Evolutionary conservation across 2,888 invertebrate genomes (phyloP), one percentile per base, ranked within the genome.

Genomic region (Bembecia ichneumoniformis): DNA sequence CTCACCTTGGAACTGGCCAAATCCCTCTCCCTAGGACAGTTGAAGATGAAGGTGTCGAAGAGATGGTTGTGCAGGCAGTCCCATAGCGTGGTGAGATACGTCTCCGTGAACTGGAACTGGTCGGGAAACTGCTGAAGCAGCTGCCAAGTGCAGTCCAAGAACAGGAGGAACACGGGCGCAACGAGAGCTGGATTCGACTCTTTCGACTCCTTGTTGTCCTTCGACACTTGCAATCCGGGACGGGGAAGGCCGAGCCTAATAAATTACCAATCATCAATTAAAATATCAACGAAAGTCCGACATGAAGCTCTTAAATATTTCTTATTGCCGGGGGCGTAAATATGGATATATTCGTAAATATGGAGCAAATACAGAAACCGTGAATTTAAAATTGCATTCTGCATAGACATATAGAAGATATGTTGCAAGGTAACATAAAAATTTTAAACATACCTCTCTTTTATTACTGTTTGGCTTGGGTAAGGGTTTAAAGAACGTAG

Each of bases 81-180:
- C 96, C 97, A 97, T 20, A 98, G 74, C 0, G 96, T 93, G 0
- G 96, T 96, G 58, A 99, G 90, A 79, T 96, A 97, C 0, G 95
- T 95, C 82, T 97, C 96, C 14, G 96, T 93, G 86, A 95, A 96
- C 82, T 97, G 95, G 82, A 98, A 97, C 59, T 93, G 91, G 1
- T 92, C 89, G 0, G 97, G 97, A 79, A 92, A 96, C 83, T 98
- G 97, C 61, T 92, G 92, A 60, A 92, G 80, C 48, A 98, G 86
- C 84, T 98, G 98, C 95, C 96, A 97, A 49, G 94, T 93, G 77
- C 96, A 96, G 80, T 99, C 98, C 61, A 99, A 89, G 82, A 96
- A 98, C 47, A 98, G 84, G 46, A 98, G 90, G 74, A 98, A 95
- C 47, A 98, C 87, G 0, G 98, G 98, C 47, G 95, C 92, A 0